Percentiles rank a stretch among this genome's conserved stretches.
Evolutionary conservation across 2,888 invertebrate species (phyloP).

Genomic region (Lithophane leautieri): DNA sequence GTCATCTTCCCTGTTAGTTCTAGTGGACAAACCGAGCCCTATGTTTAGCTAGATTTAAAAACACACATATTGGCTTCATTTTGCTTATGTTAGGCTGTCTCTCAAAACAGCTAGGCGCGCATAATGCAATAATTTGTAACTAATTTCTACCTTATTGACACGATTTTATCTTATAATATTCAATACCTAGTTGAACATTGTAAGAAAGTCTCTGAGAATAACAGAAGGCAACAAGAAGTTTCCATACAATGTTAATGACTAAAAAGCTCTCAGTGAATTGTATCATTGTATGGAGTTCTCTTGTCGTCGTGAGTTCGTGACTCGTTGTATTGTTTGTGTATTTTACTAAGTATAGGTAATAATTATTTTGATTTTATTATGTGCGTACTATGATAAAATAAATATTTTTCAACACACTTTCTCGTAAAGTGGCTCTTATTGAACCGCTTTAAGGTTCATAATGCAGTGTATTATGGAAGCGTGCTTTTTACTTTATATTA

Average conservation of each 20-base stretch:
- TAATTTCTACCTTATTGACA: constrained; percentile 12
- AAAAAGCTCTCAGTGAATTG: constrained; percentile 79
- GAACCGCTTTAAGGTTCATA: too few relatives aligned
- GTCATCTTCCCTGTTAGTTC: not conserved
- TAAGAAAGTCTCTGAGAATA: constrained; percentile 76
- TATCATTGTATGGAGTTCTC: constrained; percentile 75
- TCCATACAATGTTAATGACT: constrained; percentile 74
- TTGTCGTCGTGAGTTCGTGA: constrained; percentile 68
- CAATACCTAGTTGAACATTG: constrained; percentile 48
- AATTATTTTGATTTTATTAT: constrained; percentile 20
- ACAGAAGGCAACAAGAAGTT: constrained; percentile 72
- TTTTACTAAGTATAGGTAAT: constrained; percentile 18
- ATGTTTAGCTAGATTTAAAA: not conserved
- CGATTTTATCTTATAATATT: constrained; percentile 19
- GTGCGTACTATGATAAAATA: not conserved
- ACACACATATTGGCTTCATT: not conserved
- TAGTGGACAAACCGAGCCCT: not conserved
- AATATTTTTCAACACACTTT: too few relatives aligned
- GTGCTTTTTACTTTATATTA: too few relatives aligned
- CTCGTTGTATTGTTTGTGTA: constrained; percentile 54
- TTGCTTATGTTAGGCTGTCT: not conserved
- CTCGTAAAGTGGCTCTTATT: too few relatives aligned
- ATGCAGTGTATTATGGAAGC: too few relatives aligned
- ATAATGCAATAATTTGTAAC: constrained; percentile 2
- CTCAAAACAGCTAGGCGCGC: not conserved